phyloP scores from a whole-genome alignment of 2,797 vertebrate species.

The Acomys russatus region DNA sequence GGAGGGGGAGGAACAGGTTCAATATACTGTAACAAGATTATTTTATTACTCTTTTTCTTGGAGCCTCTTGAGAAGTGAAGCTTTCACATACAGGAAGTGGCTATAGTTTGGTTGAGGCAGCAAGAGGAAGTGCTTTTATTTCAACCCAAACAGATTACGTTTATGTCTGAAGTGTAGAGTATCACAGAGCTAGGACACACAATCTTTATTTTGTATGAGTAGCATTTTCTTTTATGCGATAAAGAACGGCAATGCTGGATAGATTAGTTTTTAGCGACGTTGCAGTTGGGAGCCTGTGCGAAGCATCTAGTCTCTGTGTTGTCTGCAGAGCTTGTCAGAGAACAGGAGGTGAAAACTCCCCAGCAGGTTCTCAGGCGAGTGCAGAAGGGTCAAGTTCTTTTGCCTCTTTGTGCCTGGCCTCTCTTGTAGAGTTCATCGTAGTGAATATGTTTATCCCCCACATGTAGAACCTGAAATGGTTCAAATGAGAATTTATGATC shows the following conservation, averaged over 20 bases:
- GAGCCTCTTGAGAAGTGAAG: slow-evolving; percentile 52
- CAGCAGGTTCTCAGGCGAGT: slow-evolving; percentile 57
- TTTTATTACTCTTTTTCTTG: slow-evolving; percentile 65
- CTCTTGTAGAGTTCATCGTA: slow-evolving; percentile 50
- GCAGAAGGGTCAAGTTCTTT: slow-evolving; percentile 56
- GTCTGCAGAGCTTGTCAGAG: slow-evolving; percentile 19
- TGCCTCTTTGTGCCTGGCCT: background rate
- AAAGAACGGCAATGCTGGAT: slow-evolving; percentile 43
- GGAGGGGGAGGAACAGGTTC: slow-evolving; percentile 3
- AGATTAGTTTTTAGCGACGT: slow-evolving; percentile 56
- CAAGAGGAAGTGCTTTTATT: slow-evolving; percentile 77
- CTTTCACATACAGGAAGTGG: slow-evolving; percentile 68
- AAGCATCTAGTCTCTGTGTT: slow-evolving; percentile 21
- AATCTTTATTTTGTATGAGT: slow-evolving; percentile 50
- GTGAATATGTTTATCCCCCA: slow-evolving; percentile 63
- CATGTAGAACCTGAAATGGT: slow-evolving; percentile 16
- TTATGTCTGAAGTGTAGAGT: slow-evolving; percentile 70
- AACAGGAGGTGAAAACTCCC: slow-evolving; percentile 63
- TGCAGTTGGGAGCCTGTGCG: slow-evolving; percentile 56
- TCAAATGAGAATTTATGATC: slow-evolving; percentile 61
- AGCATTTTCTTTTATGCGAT: slow-evolving; percentile 64
- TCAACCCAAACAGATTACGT: slow-evolving; percentile 70
- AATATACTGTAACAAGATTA: slow-evolving; percentile 49
- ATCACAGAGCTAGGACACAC: slow-evolving; percentile 38
- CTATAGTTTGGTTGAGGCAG: slow-evolving; percentile 76